phyloP scores from a whole-genome alignment of 1,140 invertebrate genomes.

The Apis laboriosa region DNA sequence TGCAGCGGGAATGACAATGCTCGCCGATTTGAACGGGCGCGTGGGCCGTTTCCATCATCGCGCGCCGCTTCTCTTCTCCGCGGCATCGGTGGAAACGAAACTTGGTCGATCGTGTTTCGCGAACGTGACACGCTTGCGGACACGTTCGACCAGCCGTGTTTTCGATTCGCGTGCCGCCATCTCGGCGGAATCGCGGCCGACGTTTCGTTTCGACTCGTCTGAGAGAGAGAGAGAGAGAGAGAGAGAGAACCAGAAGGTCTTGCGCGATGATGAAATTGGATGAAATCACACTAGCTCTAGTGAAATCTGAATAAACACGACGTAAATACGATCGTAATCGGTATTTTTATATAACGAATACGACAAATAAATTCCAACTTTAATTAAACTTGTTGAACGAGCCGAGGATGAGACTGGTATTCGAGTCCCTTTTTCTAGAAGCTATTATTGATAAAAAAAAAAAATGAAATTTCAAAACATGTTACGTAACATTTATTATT shows the following conservation, averaged over 20 bases:
- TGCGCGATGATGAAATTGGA: slow-evolving; percentile 5
- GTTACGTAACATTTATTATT: too few relatives aligned
- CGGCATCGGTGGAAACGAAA: not conserved
- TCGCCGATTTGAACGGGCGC: slow-evolving; percentile 50
- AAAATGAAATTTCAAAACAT: too few relatives aligned
- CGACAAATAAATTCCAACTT: too few relatives aligned
- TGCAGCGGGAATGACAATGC: slow-evolving; percentile 60
- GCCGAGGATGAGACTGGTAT: too few relatives aligned
- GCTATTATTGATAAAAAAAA: too few relatives aligned
- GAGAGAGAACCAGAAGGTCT: not conserved
- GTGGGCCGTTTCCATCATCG: slow-evolving; percentile 11
- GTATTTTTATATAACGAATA: not conserved
- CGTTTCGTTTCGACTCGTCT: slow-evolving; percentile 23
- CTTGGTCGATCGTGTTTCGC: slow-evolving; percentile 4
- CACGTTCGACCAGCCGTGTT: not conserved
- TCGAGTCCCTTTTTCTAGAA: too few relatives aligned
- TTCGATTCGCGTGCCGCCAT: not conserved
- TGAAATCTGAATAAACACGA: not conserved
- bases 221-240: not conserved
- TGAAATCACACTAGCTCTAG: not conserved
- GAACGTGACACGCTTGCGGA: not conserved
- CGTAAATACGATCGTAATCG: not conserved
- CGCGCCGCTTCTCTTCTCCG: not conserved
- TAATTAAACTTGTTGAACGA: too few relatives aligned
- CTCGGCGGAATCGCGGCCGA: slow-evolving; percentile 5